Evolutionary conservation across 2,113 vertebrate genomes (phyloP).

Genomic region (Catharus bicknelli): DNA sequence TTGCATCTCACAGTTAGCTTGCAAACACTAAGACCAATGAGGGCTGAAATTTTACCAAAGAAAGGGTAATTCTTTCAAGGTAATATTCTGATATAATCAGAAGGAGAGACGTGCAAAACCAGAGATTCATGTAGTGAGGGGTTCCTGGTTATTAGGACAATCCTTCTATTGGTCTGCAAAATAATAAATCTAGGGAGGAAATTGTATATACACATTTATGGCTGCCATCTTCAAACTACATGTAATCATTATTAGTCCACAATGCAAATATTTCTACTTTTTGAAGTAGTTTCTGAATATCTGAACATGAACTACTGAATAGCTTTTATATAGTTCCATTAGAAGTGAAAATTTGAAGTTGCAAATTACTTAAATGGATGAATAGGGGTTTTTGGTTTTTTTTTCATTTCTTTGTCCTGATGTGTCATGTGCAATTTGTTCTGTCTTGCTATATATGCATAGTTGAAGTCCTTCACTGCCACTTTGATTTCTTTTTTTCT

Average conservation of each 20-base stretch:
- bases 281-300: neutral
- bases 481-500: neutral
- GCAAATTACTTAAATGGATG: neutral
- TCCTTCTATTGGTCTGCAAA: neutral
- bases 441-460: neutral
- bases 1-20: neutral
- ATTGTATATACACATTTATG: too few relatives aligned
- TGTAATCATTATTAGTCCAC: neutral
- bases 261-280: neutral
- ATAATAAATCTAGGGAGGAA: neutral
- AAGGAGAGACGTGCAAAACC: neutral
- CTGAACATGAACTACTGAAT: neutral
- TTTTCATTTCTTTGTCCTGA: neutral
- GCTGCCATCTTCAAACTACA: fast-evolving
- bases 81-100: neutral
- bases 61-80: neutral
- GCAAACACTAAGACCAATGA: neutral
- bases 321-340: neutral
- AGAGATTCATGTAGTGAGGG: neutral
- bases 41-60: neutral
- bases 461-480: neutral
- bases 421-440: neutral
- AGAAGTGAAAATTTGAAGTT: neutral
- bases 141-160: neutral
- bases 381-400: fast-evolving